Evolutionary conservation across 2,888 invertebrate genomes (phyloP), one percentile per base, ranked within the genome.

Genomic region (Drosophila sordidula): DNA sequence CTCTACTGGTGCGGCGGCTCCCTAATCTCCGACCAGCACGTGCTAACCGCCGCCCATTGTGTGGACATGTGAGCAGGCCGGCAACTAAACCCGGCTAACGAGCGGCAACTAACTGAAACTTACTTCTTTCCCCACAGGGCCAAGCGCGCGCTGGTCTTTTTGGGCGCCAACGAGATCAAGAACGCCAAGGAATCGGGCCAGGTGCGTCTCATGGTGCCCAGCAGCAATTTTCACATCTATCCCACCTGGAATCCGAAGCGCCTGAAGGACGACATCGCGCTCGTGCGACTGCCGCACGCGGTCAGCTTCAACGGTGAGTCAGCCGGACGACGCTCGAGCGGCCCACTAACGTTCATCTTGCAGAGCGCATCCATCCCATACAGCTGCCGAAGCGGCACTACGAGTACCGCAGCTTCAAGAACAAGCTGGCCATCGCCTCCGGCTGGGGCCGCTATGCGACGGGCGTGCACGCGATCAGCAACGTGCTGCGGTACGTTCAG

Each of bases 361-460:
- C 75, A 93, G 93, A 91, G 9, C 88, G 90, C 65, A 92, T 93
- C 16, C 89, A 91, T 66, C 89, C 91, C n/a, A 90, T 93, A 29
- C 85, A 89, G 49, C 75, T 93, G 57, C 92, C 93, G 4, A 75
- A 89, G 29, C 78, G 90, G 4, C 90, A 88, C 51, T 91, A 91
- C 59, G 91, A 89, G 50, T 87, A 88, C 26, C 90, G 88, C 18
- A 88, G 72, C 47, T 93, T 93, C 51, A 90, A 89, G 45, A 91
- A 91, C 52, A 90, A 90, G 52, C 70, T 89, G 25, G 92, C 91
- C 22, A 88, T 91, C 6, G 93, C 93, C 49, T 93, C 93, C 22
- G 93, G 93, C 11, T 93, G 93, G 93, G 93, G 93, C 6, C 91
- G 91, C 42, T 91, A 90, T 77, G 90, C 92, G 5, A 89, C 91